phyloP scores from a whole-genome alignment of 1,140 invertebrate genomes.

The Aphidius gifuensis region DNA sequence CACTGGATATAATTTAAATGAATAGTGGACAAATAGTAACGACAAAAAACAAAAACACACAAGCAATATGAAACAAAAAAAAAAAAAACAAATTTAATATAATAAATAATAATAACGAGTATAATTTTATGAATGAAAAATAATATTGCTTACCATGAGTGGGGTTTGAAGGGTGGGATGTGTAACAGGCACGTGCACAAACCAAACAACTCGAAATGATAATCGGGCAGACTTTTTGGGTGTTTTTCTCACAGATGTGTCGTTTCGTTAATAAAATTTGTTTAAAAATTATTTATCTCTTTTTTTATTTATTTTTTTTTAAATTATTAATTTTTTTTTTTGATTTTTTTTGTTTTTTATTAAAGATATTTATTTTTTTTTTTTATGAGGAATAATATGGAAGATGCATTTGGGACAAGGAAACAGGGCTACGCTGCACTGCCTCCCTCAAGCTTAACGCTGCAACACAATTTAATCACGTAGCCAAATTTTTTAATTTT shows the following conservation, averaged over 20 bases:
- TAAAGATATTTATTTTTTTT: conserved; percentile 5
- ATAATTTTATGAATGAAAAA: conserved; percentile 42
- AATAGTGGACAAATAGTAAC: conserved; percentile 2
- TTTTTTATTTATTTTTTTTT: conserved; percentile 22
- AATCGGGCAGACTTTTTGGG: conserved; percentile 52
- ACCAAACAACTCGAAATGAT: conserved; percentile 58
- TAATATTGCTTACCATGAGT: conserved; percentile 56
- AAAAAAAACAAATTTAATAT: conserved; percentile 21
- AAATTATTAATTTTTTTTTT: conserved; percentile 28
- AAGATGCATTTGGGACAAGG: conserved; percentile 24
- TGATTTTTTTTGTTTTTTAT: conserved; percentile 9
- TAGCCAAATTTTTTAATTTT: conserved; percentile 50
- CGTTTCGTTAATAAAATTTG: too few relatives aligned
- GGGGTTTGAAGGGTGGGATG: conserved; percentile 54
- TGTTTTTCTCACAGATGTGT: conserved; percentile 36
- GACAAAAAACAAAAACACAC: conserved; percentile 8
- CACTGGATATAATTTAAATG: background rate
- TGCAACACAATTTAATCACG: conserved; percentile 56
- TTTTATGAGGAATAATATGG: conserved; percentile 18
- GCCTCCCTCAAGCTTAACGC: conserved; percentile 57
- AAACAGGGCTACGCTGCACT: conserved; percentile 50
- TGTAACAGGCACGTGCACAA: conserved; percentile 58
- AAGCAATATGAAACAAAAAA: conserved; percentile 5
- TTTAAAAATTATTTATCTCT: conserved; percentile 31
- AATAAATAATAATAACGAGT: conserved; percentile 38